Evolutionary conservation across 2,797 vertebrate genomes (phyloP).

Genomic region (Schizopygopsis pylzovi): DNA sequence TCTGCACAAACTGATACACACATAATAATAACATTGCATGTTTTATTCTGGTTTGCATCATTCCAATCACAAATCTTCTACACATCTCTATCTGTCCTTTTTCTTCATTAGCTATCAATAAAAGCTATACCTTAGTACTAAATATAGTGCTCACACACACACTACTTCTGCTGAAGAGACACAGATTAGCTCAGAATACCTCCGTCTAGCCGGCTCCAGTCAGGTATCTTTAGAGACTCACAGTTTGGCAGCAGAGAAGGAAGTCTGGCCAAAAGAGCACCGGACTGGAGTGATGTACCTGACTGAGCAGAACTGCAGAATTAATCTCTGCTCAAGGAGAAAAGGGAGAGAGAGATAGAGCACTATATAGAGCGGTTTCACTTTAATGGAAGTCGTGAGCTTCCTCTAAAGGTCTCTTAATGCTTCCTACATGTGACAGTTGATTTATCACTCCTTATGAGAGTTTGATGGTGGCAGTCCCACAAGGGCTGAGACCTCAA

Average conservation of each 20-base stretch:
- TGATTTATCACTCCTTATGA: constrained; percentile 67
- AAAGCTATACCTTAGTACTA: neutral
- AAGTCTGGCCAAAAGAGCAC: constrained; percentile 12
- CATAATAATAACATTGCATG: neutral
- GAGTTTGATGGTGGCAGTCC: constrained; percentile 67
- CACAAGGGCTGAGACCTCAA: constrained; percentile 63
- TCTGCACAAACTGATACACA: neutral
- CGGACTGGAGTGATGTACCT: constrained; percentile 24
- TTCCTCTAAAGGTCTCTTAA: constrained; percentile 62
- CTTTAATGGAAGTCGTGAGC: constrained; percentile 44
- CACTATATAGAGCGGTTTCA: neutral
- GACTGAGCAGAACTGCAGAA: constrained; percentile 45
- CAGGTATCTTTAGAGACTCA: constrained; percentile 15
- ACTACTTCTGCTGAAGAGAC: neutral
- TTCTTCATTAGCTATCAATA: neutral
- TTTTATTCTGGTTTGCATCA: neutral
- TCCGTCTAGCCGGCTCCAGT: constrained; percentile 7
- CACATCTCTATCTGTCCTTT: neutral
- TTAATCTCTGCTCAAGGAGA: constrained; percentile 36
- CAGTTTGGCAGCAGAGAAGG: constrained; percentile 6
- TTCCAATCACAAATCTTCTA: neutral
- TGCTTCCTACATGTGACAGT: constrained; percentile 52
- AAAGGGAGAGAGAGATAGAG: constrained; percentile 18
- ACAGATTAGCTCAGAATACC: constrained; percentile 23
- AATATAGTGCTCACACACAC: constrained; percentile 13